A percentile compares a stretch with the other conserved stretches of the same genome.
phyloP scores from a whole-genome alignment of 2,113 vertebrate species.

The Gymnarchus niloticus region DNA sequence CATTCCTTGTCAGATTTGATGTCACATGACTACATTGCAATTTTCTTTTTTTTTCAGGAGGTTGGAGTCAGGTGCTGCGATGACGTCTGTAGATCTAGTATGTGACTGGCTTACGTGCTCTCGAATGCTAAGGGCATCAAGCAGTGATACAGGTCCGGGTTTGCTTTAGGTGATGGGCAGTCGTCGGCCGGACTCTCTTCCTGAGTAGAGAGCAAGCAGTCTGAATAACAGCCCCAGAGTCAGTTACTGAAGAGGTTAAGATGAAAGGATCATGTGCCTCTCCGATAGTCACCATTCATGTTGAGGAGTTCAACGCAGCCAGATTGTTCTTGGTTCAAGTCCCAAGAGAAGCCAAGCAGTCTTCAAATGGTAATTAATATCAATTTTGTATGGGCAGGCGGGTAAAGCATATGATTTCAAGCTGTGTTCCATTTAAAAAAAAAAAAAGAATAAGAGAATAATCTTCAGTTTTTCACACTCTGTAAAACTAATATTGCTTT shows the following conservation, averaged over 20 bases:
- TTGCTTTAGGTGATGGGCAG: not conserved
- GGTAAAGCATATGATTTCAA: not conserved
- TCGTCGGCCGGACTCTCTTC: not conserved
- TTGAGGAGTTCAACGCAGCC: not conserved
- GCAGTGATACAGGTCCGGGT: not conserved
- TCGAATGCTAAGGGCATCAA: not conserved
- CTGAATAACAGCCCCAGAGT: not conserved
- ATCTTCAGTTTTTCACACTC: not conserved
- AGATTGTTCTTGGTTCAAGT: constrained; percentile 10
- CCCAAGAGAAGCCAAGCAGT: not conserved
- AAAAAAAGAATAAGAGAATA: not conserved
- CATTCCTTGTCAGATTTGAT: too few relatives aligned
- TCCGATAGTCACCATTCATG: not conserved
- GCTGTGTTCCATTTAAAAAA: not conserved
- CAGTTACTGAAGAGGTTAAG: not conserved
- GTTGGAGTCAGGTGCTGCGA: not conserved
- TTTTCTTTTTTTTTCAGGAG: not conserved
- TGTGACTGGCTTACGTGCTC: not conserved
- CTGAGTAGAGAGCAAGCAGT: not conserved
- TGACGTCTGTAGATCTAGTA: not conserved
- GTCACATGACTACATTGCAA: not conserved
- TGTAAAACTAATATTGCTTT: not conserved
- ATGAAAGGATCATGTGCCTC: not conserved
- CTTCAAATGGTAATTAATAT: not conserved
- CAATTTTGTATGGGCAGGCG: not conserved